Evolutionary conservation across 2,888 invertebrate genomes (phyloP).

Genomic region (Mythimna lalbum): DNA sequence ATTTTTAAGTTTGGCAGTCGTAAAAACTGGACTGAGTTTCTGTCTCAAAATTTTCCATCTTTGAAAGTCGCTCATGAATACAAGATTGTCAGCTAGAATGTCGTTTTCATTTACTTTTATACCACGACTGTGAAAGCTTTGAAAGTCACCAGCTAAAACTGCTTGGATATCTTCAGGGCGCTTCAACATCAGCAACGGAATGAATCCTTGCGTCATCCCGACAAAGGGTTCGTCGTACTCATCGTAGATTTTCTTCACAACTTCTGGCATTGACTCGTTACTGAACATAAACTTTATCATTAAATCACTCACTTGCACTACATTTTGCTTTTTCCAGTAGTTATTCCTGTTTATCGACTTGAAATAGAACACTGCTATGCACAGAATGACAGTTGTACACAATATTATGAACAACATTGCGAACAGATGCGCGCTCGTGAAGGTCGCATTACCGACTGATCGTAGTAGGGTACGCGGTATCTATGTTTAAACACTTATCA

Average conservation of each 20-base stretch:
- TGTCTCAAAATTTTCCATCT: slow-evolving; percentile 82
- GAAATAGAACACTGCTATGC: slow-evolving; percentile 57
- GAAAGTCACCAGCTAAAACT: slow-evolving; percentile 76
- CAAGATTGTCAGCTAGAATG: slow-evolving; percentile 74
- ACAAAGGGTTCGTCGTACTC: slow-evolving; percentile 68
- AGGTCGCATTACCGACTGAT: slow-evolving; percentile 31
- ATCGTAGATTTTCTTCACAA: slow-evolving; percentile 76
- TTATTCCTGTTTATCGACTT: slow-evolving; percentile 57
- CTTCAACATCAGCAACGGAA: slow-evolving; percentile 74
- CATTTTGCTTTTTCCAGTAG: slow-evolving; percentile 78
- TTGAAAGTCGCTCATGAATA: slow-evolving; percentile 76
- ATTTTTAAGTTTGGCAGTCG: slow-evolving; percentile 78
- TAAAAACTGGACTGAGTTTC: slow-evolving; percentile 82
- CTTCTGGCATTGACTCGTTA: slow-evolving; percentile 74
- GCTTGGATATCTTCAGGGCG: slow-evolving; percentile 75
- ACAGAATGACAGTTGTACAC: slow-evolving; percentile 60
- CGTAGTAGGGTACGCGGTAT: background rate
- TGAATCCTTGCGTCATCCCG: slow-evolving; percentile 70
- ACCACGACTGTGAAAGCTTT: slow-evolving; percentile 78
- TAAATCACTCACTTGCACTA: slow-evolving; percentile 70
- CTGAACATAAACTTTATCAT: slow-evolving; percentile 72
- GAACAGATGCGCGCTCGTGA: slow-evolving; percentile 4
- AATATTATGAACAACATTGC: slow-evolving; percentile 54
- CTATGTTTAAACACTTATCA: slow-evolving; percentile 8
- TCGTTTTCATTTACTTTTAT: slow-evolving; percentile 73